Evolutionary conservation across 2,113 vertebrate genomes (phyloP), one percentile per base, ranked within the genome.

Genomic region (Trogon melanurus): DNA sequence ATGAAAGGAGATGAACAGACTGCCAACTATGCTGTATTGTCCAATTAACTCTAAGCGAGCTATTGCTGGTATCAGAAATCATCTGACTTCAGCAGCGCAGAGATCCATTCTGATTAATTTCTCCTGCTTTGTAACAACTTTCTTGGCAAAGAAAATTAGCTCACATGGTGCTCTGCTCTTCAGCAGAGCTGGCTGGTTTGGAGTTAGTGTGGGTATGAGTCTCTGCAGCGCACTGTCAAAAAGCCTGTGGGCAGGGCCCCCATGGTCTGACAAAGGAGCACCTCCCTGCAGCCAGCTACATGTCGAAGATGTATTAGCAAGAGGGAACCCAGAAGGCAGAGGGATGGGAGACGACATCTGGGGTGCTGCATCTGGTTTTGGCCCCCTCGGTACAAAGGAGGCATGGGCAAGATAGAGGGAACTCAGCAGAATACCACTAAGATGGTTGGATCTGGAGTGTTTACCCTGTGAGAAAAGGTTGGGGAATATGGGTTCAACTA

Each of bases 281-380:
- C 4, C 6, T 54, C 11, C 19, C 12, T 47, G 44, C 11, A 58
- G 62, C 27, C 22, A 36, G 19, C 13, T 13, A 32, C 1, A 0
- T 13, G 13, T 11, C 26, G 36, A 34, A 73, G 50, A 16, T 21
- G 18, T 4, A 11, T 47, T 26, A 27, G 16, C 20, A 83, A 10
- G 25, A 51, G 27, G 15, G 27, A 13, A 47, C 3, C 16, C 18
- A n/a, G 27, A 11, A 15, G 7, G 16, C 7, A 0, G 0, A 51
- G 38, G 30, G 38, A 45, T 23, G 3, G 13, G 25, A 47, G 17
- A 41, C 27, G 17, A 21, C 11, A 27, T 30, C 36, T 30, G 32
- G 13, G 3, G 17, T 53, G 16, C n/a, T 38, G 45, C 11, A 21
- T 38, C 18, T 66, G 23, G 27, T 45, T 73, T 72, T 79, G 45